Evolutionary conservation across 2,113 vertebrate species (phyloP).

Genomic region (Anhinga rufa): DNA sequence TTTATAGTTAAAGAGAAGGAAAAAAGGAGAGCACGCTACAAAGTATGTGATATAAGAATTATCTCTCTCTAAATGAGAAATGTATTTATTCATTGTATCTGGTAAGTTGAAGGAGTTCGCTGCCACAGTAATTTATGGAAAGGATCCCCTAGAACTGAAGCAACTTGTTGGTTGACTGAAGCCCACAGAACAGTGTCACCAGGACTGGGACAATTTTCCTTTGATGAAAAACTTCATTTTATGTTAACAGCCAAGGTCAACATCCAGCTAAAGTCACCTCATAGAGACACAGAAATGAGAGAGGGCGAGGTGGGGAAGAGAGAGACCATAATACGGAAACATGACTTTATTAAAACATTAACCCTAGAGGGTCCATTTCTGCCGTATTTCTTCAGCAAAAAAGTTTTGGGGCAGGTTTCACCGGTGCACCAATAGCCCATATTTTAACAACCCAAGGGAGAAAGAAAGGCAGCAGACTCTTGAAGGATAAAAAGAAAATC

Average conservation of each 20-base stretch:
- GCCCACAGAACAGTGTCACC: not conserved
- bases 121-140: not conserved
- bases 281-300: not conserved
- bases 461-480: not conserved
- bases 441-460: not conserved
- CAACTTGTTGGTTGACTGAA: not conserved
- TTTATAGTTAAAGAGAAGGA: not conserved
- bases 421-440: rapidly evolving
- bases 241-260: not conserved
- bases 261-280: not conserved
- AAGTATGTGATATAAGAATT: not conserved
- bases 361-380: not conserved
- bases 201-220: not conserved
- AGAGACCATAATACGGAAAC: not conserved
- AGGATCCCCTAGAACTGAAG: not conserved
- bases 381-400: not conserved
- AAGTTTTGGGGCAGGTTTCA: not conserved
- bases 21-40: not conserved
- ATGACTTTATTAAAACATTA: not conserved
- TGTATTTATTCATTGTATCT: not conserved
- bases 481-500: not conserved
- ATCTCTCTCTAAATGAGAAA: not conserved
- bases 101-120: not conserved
- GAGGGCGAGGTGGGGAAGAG: not conserved
- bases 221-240: not conserved